Evolutionary conservation across 2,113 vertebrate genomes (phyloP), one percentile per base, ranked within the genome.

Genomic region (Picathartes gymnocephalus): DNA sequence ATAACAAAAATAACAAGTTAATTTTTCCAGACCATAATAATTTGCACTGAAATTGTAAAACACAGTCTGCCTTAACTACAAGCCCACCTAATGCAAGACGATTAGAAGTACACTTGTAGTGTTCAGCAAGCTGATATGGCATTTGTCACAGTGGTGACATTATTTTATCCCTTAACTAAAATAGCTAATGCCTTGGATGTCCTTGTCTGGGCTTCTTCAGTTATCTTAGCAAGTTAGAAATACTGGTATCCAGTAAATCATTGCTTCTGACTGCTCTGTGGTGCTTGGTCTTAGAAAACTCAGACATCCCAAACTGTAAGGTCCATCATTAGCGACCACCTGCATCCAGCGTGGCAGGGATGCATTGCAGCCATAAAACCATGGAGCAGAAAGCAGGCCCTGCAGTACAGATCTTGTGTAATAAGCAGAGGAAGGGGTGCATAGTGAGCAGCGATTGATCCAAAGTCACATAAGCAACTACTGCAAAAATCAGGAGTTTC

Each of bases 301-400:
- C 57, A 62, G 39, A n/a, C 39, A 50, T 27, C 8, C 31, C 35
- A 87, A 30, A 68, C 3, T 23, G 7, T 47, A 37, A 74, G 4
- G 27, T n/a, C 30, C 24, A 35, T 47, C 45, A 47, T n/a, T n/a
- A 37, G 35, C 8, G 17, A 39, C 48, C 27, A 28, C 17, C 2
- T 3, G 45, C 37, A 74, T 25, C n/a, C 51, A 61, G 0, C 0
- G 0, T 6, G 11, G 39, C n/a, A 77, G 33, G 68, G 44, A 73
- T 60, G 11, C 9, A 45, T 16, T 57, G n/a, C 2, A 6, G 45
- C n/a, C 22, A 3, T 13, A 60, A 47, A 23, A 60, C 17, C 6
- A 7, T 2, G 6, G 30, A 40, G 23, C 1, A 77, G 23, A 81
- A 58, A 30, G 23, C 15, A 69, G 22, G 14, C 21, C 35, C 47